Evolutionary conservation across 2,113 vertebrate genomes (phyloP).

Genomic region (Myotis davidii): DNA sequence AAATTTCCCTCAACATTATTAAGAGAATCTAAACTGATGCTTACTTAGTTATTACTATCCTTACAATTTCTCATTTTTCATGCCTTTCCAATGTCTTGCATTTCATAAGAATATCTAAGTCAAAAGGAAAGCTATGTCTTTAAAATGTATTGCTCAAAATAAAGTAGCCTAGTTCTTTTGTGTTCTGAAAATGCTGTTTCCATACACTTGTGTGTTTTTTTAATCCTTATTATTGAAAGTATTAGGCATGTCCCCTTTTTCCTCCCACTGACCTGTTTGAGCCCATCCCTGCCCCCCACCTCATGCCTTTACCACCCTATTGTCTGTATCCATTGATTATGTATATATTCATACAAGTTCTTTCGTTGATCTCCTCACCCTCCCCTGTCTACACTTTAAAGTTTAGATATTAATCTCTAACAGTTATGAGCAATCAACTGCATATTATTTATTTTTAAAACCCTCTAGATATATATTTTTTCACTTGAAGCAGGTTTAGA

Average conservation of each 20-base stretch:
- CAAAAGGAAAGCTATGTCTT: background rate
- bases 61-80: background rate
- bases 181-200: background rate
- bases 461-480: background rate
- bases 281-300: background rate
- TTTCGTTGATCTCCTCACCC: no score
- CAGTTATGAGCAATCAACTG: background rate
- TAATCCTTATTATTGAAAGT: no score
- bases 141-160: background rate
- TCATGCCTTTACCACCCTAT: no score
- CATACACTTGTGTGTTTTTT: background rate
- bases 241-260: no score
- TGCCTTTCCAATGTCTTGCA: background rate
- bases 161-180: background rate
- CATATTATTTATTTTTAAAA: background rate
- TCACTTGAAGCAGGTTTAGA: background rate
- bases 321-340: no score
- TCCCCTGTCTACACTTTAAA: background rate
- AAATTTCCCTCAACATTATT: background rate
- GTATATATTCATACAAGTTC: no score
- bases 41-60: background rate
- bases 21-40: conserved; percentile 17
- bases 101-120: conserved; percentile 19
- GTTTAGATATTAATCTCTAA: background rate
- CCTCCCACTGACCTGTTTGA: no score